A percentile compares a stretch with the other conserved stretches of the same genome.
These are phyloP conservation scores for Chloromyia formosa DNA, from an alignment of 2,888 invertebrate genomes.

Conservation along the genomic window DNA sequence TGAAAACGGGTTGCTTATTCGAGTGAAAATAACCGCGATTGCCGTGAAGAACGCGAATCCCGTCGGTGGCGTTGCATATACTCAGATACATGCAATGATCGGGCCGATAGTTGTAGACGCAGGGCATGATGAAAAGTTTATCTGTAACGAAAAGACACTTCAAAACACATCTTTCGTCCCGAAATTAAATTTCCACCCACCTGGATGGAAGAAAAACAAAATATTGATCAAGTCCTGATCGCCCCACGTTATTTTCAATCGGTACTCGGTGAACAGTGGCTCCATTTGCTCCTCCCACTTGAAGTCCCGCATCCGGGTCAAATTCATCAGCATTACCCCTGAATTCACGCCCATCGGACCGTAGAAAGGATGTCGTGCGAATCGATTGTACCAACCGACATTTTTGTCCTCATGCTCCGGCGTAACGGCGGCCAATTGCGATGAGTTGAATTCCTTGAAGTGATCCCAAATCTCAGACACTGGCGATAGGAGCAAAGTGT, in stretches of 20 bases:
- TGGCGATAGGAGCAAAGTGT: conserved; percentile 86
- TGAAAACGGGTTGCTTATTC: conserved; percentile 86
- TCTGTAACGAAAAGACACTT: too few species aligned
- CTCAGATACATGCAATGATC: conserved; percentile 97
- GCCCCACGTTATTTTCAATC: conserved; percentile 92
- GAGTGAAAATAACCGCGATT: conserved; percentile 87
- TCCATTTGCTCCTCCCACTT: conserved; percentile 86
- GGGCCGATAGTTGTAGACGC: conserved; percentile 90
- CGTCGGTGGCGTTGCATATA: conserved; percentile 74
- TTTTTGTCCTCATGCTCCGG: conserved; percentile 93
- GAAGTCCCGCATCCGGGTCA: conserved; percentile 87
- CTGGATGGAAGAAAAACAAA: conserved; percentile 82
- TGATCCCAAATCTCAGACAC: conserved; percentile 84
- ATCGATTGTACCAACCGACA: conserved; percentile 94
- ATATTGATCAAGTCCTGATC: conserved; percentile 95
- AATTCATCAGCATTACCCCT: conserved; percentile 97
- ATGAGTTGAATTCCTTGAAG: conserved; percentile 81
- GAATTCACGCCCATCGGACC: conserved; percentile 86
- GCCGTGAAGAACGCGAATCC: conserved; percentile 88
- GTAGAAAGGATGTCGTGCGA: conserved; percentile 95
- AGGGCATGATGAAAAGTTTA: conserved; percentile 80
- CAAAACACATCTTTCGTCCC: too few species aligned
- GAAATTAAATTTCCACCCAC: conserved; percentile 57
- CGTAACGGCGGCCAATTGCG: conserved; percentile 87
- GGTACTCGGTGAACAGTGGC: conserved; percentile 86